These are phyloP conservation scores for Helleia helle DNA, from an alignment of 2,888 invertebrate genomes.

Conservation along the genomic window DNA sequence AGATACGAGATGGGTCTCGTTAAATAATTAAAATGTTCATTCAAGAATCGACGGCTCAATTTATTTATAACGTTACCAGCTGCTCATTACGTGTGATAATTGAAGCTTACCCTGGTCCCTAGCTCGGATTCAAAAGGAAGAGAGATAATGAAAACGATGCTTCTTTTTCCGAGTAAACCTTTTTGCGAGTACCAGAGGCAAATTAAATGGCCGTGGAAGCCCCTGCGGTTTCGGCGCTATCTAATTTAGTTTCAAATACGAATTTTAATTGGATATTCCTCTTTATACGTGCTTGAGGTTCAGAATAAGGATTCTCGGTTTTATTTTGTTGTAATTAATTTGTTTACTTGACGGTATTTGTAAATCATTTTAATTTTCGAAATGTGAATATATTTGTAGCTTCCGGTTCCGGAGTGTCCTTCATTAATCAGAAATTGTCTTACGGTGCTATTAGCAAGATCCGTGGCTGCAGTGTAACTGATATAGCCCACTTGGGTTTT, in stretches of 20 bases:
- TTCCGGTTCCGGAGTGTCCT: no score
- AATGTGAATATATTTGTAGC: no score
- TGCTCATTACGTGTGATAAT: slow-evolving; percentile 5
- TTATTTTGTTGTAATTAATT: neutral
- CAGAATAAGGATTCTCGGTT: neutral
- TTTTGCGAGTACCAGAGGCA: slow-evolving; percentile 10
- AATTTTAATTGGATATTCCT: slow-evolving; percentile 19
- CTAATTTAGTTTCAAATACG: slow-evolving; percentile 19
- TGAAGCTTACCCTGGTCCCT: neutral
- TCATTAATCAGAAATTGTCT: no score
- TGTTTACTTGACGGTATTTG: neutral
- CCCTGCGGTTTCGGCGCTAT: slow-evolving; percentile 10
- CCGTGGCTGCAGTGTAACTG: no score
- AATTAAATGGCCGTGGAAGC: slow-evolving; percentile 15
- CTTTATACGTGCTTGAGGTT: slow-evolving; percentile 10
- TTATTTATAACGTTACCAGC: neutral
- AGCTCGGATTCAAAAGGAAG: slow-evolving; percentile 7
- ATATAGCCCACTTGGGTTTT: no score
- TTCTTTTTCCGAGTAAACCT: slow-evolving; percentile 16
- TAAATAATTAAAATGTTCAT: neutral
- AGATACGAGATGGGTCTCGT: neutral
- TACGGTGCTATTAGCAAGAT: no score
- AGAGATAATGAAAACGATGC: slow-evolving; percentile 15
- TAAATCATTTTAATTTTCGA: neutral
- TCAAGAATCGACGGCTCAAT: neutral